phyloP scores from a whole-genome alignment of 2,113 vertebrate genomes.

The Paralichthys olivaceus region DNA sequence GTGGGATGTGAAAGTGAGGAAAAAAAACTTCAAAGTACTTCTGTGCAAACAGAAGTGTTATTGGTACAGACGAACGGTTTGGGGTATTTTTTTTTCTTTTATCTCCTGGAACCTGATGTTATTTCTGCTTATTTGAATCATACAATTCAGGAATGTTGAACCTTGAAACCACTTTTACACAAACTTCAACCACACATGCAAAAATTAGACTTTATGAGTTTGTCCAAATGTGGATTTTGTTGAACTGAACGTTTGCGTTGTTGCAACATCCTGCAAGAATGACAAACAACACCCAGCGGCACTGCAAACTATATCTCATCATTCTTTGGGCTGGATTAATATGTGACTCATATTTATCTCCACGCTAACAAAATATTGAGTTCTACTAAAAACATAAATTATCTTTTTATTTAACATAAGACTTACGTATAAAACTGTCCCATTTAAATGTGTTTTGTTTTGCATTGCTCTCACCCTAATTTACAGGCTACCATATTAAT shows the following conservation, averaged over 20 bases:
- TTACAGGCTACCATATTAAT: too few relatives aligned
- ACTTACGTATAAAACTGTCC: neutral
- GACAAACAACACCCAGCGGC: too few relatives aligned
- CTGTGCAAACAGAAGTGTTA: slow-evolving; percentile 7
- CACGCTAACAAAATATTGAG: neutral
- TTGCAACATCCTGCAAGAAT: too few relatives aligned
- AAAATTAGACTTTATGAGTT: neutral
- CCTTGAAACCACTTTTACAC: neutral
- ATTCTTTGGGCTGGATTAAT: too few relatives aligned
- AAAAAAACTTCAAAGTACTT: neutral
- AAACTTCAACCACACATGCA: neutral
- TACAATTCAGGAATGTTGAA: neutral
- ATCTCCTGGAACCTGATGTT: neutral
- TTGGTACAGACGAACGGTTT: neutral
- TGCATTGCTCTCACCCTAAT: neutral
- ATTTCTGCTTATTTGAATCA: neutral
- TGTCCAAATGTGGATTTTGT: neutral
- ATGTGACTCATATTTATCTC: too few relatives aligned
- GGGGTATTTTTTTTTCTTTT: neutral
- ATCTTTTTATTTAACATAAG: neutral
- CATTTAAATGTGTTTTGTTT: neutral
- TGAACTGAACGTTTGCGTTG: neutral
- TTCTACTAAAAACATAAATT: neutral
- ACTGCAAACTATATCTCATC: too few relatives aligned
- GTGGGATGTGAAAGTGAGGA: slow-evolving; percentile 43